Evolutionary conservation across 2,113 vertebrate species (phyloP), one percentile per base, ranked within the genome.

Genomic region (Neogobius melanostomus): DNA sequence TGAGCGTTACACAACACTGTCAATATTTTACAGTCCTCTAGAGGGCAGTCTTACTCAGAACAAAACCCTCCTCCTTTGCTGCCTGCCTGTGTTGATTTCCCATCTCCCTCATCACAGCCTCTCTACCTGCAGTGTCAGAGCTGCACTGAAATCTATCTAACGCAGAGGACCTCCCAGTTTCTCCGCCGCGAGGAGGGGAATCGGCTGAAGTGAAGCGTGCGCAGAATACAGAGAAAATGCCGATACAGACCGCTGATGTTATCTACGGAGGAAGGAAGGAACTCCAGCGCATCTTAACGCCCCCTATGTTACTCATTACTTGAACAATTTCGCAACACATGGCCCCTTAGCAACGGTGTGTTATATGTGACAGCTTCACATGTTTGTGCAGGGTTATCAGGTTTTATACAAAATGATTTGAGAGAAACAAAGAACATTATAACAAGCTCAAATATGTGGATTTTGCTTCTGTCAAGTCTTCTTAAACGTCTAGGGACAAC

Each of bases 1-100:
- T 17, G 1, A 6, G 10, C 28, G 28, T 28, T 8, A 6, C 21
- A 10, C 1, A 11, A 16, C 15, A 21, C 53, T 54, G 53, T 54
- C 16, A 11, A 71, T 71, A 61, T 68, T 66, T 45, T 45, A 69
- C 14, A 47, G 52, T 60, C 83, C 90, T 87, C 81, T 54, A 79
- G 90, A 78, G 77, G 90, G 87, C 84, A 82, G 74, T 66, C 67
- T 78, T 76, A 82, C 59, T 71, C 83, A 82, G 77, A 68, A 76
- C 79, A 85, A 49, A 78, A 79, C 82, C 51, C 44, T 21, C 1
- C 36, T 17, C 17, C 28, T 21, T 15, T 53, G 46, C 11, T 49
- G 69, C 72, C 69, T 42, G 56, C 67, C 64, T 69, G 66, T 60
- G 56, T 75, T 76, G 69, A 75, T 83, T 84, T 82, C 74, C 72